A percentile compares a stretch with the other conserved stretches of the same genome.
Conservation (phyloP, 2,888 invertebrate genomes). For the Phytoseiulus persimilis region DNA sequence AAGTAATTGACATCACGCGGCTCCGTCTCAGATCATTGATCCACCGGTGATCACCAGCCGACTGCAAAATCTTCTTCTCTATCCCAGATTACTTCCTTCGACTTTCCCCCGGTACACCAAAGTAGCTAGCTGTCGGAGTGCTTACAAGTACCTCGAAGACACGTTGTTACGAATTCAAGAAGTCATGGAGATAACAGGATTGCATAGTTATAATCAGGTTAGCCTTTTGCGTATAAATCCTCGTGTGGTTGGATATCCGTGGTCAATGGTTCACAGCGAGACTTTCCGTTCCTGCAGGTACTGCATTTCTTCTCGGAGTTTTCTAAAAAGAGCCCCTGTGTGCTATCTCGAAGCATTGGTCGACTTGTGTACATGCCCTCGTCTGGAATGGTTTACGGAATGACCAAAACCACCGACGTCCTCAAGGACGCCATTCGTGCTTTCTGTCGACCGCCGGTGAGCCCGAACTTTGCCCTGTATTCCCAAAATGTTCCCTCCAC, state of each 20-base stretch:
- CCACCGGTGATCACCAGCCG: neutral
- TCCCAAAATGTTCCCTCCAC: no score
- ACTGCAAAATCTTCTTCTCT: neutral
- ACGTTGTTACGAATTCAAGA: constrained; percentile 63
- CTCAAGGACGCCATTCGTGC: constrained; percentile 72
- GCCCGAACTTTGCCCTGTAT: constrained; percentile 55
- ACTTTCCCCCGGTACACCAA: constrained; percentile 94
- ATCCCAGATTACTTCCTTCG: constrained; percentile 70
- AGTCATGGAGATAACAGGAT: constrained; percentile 57
- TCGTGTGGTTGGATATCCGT: neutral
- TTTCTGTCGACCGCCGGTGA: constrained; percentile 80
- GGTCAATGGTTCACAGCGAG: no score
- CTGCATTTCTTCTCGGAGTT: constrained; percentile 78
- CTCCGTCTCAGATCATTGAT: neutral
- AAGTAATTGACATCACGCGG: no score
- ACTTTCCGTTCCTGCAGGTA: neutral
- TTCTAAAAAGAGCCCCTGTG: constrained; percentile 77
- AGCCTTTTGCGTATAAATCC: constrained; percentile 45
- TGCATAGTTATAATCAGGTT: constrained; percentile 75
- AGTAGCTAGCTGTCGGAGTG: constrained; percentile 68
- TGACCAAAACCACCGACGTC: constrained; percentile 64
- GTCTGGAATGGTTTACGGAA: constrained; percentile 55
- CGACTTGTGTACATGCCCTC: constrained; percentile 50
- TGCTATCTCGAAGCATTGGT: constrained; percentile 64
- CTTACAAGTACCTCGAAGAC: constrained; percentile 70